Conservation (phyloP, 2,888 invertebrate species). For the Oscheius sp. region DNA sequence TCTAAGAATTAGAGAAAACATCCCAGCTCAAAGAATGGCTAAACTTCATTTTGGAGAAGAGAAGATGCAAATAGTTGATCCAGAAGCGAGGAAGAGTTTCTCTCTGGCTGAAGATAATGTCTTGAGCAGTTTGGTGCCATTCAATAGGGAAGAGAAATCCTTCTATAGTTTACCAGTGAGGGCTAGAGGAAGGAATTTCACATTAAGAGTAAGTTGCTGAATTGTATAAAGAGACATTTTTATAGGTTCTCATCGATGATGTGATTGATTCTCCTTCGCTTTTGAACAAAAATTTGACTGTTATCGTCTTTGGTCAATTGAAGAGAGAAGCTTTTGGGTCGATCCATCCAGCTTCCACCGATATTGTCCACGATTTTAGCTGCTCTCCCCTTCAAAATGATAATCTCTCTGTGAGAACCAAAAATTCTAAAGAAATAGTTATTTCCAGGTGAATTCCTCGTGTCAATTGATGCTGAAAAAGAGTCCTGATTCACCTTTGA, state of each 20-base stretch:
- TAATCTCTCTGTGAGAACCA: too few species aligned
- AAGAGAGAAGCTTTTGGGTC: not conserved
- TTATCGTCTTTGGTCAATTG: not conserved
- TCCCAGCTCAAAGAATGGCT: not conserved
- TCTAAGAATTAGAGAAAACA: not conserved
- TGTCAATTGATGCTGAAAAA: not conserved
- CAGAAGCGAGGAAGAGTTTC: not conserved
- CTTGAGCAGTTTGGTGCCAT: not conserved
- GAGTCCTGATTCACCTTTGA: not conserved
- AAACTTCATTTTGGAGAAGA: not conserved
- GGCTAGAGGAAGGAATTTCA: not conserved
- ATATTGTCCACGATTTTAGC: not conserved
- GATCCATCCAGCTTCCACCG: conserved; percentile 16
- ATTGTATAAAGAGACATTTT: not conserved
- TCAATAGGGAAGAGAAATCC: conserved; percentile 11
- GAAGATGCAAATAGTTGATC: not conserved
- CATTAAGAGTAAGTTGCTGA: conserved; percentile 3
- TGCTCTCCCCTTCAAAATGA: not conserved
- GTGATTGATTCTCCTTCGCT: conserved; percentile 14
- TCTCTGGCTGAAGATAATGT: not conserved
- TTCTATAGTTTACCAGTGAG: conserved; percentile 8
- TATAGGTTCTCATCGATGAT: conserved; percentile 24
- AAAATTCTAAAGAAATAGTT: not conserved
- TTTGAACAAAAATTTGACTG: not conserved
- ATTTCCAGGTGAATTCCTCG: not conserved